phyloP scores from a whole-genome alignment of 2,888 invertebrate genomes.

The Tachina lurida region DNA sequence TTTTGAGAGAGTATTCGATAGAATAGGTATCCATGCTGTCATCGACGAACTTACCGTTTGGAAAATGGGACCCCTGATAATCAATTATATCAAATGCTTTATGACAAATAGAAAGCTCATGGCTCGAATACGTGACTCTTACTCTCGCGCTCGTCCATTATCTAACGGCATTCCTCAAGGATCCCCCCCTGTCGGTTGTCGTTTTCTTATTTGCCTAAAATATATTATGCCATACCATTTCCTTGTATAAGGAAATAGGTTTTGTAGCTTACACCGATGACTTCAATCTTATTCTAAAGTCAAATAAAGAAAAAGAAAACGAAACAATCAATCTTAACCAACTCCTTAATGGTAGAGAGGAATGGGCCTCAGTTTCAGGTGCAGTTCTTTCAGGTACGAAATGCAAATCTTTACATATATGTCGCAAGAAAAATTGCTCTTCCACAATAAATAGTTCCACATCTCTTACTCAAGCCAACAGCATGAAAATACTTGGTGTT shows the following conservation, averaged over 20 bases:
- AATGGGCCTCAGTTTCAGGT: too few species aligned
- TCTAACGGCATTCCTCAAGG: too few species aligned
- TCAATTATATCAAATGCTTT: too few species aligned
- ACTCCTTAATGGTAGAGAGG: conserved; percentile 33
- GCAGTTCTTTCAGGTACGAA: too few species aligned
- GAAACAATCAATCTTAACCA: conserved; percentile 51
- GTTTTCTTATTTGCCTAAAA: too few species aligned
- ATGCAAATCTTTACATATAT: too few species aligned
- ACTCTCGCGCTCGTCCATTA: too few species aligned
- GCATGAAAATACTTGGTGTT: conserved; percentile 64
- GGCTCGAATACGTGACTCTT: too few species aligned
- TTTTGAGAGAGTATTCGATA: conserved; percentile 49
- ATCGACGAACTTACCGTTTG: conserved; percentile 33
- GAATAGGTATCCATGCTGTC: conserved; percentile 40
- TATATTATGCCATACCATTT: too few species aligned
- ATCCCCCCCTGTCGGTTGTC: too few species aligned
- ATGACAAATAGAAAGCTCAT: too few species aligned
- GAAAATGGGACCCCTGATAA: conserved; percentile 43
- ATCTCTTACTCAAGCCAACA: conserved; percentile 36
- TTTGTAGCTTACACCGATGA: conserved; percentile 69
- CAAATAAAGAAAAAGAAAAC: conserved; percentile 51
- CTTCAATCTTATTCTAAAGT: conserved; percentile 58
- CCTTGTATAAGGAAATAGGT: conserved; percentile 52
- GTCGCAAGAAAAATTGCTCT: too few species aligned
- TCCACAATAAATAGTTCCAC: conserved; percentile 26